These are phyloP conservation scores for Pitangus sulphuratus DNA, from an alignment of 2,797 vertebrate genomes.

Conservation along the genomic window DNA sequence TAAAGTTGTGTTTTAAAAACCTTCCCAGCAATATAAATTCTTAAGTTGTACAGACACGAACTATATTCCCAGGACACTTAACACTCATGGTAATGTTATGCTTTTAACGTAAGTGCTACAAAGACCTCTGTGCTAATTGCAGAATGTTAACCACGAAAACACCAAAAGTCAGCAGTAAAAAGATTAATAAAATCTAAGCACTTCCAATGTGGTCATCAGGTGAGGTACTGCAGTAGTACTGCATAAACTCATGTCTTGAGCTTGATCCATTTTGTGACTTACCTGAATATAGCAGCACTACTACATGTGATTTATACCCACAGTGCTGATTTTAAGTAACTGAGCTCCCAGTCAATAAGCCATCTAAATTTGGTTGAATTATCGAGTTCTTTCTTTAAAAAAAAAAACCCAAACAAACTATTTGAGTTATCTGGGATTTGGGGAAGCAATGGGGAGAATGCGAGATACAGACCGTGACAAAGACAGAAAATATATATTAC, in stretches of 20 bases:
- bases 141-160: neutral
- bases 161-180: neutral
- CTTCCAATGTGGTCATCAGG: neutral
- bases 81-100: slow-evolving; percentile 1
- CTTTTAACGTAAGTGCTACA: slow-evolving; percentile 27
- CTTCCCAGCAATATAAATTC: slow-evolving; percentile 17
- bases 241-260: neutral
- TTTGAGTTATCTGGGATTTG: neutral
- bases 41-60: neutral
- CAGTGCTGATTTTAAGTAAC: neutral
- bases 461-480: neutral
- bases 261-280: neutral
- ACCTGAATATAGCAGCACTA: neutral
- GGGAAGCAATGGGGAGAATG: neutral
- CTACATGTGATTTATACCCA: neutral
- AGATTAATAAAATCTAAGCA: neutral
- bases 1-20: slow-evolving; percentile 1
- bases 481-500: neutral
- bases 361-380: neutral
- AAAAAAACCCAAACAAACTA: neutral
- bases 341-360: neutral
- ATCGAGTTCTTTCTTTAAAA: neutral
- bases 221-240: neutral
- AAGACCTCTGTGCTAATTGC: slow-evolving; percentile 9
- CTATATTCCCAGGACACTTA: neutral